Percentiles rank a stretch among this genome's conserved stretches.
These are phyloP conservation scores for Poliocrania exsul DNA, from an alignment of 2,797 vertebrate species.

Conservation along the genomic window DNA sequence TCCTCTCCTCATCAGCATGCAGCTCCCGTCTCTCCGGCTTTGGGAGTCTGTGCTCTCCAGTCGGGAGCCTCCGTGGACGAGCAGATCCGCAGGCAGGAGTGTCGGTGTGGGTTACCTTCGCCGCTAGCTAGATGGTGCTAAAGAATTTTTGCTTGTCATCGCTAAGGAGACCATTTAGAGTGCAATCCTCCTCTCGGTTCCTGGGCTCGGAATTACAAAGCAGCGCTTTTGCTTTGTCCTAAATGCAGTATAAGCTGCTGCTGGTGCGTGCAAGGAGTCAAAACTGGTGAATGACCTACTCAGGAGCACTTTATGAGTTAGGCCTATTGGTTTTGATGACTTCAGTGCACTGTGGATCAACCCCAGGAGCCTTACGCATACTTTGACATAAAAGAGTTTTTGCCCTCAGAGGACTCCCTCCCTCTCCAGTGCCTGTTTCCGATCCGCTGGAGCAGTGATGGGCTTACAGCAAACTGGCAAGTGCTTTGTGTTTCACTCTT, in stretches of 20 bases:
- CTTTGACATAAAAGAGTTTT: not conserved
- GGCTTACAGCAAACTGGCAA: not conserved
- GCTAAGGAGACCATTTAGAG: not conserved
- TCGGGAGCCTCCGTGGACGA: not conserved
- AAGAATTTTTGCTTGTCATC: constrained; percentile 57
- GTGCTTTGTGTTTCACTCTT: rapidly evolving
- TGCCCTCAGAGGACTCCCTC: not conserved
- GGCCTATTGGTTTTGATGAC: not conserved
- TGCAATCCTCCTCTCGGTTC: not conserved
- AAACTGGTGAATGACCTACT: rapidly evolving
- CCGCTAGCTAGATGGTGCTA: constrained; percentile 66
- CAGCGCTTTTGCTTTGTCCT: not conserved
- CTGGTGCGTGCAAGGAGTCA: not conserved
- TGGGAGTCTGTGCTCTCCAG: not conserved
- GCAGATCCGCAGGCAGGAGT: not conserved
- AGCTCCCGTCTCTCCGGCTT: not conserved
- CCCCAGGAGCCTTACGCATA: rapidly evolving
- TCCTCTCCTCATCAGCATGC: not conserved
- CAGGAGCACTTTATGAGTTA: not conserved
- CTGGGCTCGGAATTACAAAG: not conserved
- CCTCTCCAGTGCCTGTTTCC: not conserved
- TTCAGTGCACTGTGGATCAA: not conserved
- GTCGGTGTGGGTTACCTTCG: constrained; percentile 29
- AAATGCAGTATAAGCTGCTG: rapidly evolving
- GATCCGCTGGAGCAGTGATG: not conserved